Base-by-base conservation (phyloP, 2,797 vertebrate genomes). In the Kryptopterus vitreolus region DNA sequence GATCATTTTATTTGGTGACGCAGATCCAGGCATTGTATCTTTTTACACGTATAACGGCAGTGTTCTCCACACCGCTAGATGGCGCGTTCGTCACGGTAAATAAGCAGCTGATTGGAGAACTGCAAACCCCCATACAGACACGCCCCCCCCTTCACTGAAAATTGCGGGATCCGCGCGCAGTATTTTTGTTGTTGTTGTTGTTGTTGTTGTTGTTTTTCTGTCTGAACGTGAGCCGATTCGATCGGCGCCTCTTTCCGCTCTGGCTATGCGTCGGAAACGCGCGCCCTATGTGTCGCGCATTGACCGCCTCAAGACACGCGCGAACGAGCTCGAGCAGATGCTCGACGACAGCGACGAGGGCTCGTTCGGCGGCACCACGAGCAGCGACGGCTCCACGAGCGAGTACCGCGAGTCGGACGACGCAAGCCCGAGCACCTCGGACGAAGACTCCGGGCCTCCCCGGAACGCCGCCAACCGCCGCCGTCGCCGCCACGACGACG, bases 331-430 rank as follows among this genome's bases (percentile, higher is more conserved):
- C 20, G 85, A 87, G 26, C 5, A 65, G 3, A 43, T 87, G 31
- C 74, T 87, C 35, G 86, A 87, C 7, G 86, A 87, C 81, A 87
- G 86, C 62, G 86, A 87, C 46, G 86, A 87, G 65, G 86, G 85
- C 2, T 87, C 86, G 20, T 83, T 58, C 59, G n/a, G 16, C 71
- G 69, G n/a, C 58, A 78, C 70, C 62, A 85, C 84, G 31, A 86
- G 74, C 24, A 86, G 83, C 66, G 72, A 61, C 33, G 76, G 71
- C n/a, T 86, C 86, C 6, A 83, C 38, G 2, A 85, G 81, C 46
- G 85, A 85, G 48, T 86, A 83, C 76, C 65, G 52, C 10, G 78
- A 78, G n/a, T 87, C 84, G 6, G 77, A 76, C 8, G 81, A 84
- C 0, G 77, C 18, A 0, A 61, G 48, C 1, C 70, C 82, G 3